Evolutionary conservation across 53 echinoderm and acorn worm genomes (phyloP).

Genomic region (Paracentrotus lividus): DNA sequence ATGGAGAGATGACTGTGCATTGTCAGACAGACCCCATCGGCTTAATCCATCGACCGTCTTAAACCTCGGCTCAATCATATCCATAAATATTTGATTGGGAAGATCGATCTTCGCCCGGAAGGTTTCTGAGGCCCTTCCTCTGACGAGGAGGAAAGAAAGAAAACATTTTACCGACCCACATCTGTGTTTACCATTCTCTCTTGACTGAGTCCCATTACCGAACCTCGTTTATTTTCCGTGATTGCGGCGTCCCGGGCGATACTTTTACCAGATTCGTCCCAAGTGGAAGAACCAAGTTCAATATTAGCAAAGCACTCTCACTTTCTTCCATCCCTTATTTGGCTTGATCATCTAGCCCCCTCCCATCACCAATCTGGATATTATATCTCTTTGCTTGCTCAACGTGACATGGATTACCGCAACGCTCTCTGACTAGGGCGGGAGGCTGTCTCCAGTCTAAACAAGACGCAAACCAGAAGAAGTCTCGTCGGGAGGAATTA

Average conservation of each 20-base stretch:
- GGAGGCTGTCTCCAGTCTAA: not conserved
- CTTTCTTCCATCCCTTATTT: not conserved
- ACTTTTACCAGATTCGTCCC: constrained; percentile 16
- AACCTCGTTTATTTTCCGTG: constrained; percentile 55
- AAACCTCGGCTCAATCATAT: not conserved
- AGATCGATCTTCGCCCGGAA: constrained; percentile 18
- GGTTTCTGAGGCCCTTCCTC: not conserved
- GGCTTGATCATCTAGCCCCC: not conserved
- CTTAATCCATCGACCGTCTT: constrained; percentile 9
- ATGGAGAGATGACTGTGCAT: not conserved
- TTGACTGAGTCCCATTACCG: constrained; percentile 28
- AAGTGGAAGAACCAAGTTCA: not conserved
- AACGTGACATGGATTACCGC: constrained; percentile 15
- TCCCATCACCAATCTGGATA: constrained; percentile 28
- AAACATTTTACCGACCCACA: constrained; percentile 4
- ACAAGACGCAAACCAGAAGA: not conserved
- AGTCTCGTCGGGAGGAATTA: constrained; percentile 8
- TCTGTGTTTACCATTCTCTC: constrained; percentile 34
- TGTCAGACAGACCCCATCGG: not conserved
- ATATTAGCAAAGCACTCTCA: not conserved
- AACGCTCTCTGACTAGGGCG: not conserved
- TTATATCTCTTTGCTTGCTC: constrained; percentile 10
- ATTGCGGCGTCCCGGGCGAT: constrained; percentile 24
- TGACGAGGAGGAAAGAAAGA: constrained; percentile 33
- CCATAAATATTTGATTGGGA: constrained; percentile 14